These are phyloP conservation scores for Bostrychus sinensis DNA, from an alignment of 2,113 vertebrate genomes.

Conservation along the genomic window DNA sequence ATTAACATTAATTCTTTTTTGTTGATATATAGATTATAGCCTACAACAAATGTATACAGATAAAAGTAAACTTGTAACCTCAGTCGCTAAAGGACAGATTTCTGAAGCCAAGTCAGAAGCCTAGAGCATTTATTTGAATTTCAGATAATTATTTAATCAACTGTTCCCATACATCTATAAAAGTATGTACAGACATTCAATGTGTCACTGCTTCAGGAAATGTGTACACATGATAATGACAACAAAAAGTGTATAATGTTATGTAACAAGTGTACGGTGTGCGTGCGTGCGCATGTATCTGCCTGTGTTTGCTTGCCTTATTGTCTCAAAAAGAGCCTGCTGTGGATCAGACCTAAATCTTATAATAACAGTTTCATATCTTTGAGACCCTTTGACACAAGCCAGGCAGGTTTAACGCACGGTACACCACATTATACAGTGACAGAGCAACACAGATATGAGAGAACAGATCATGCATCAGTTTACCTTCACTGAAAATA, in stretches of 20 bases:
- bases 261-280: neutral
- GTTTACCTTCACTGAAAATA: conserved; percentile 7
- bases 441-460: conserved; percentile 32
- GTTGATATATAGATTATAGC: no score
- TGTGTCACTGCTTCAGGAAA: neutral
- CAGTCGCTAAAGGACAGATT: no score
- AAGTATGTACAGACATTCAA: neutral
- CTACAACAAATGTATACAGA: no score
- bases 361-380: conserved; percentile 53
- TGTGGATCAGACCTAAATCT: conserved; percentile 50
- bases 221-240: neutral
- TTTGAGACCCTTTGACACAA: conserved; percentile 56
- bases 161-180: neutral
- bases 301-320: neutral
- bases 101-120: no score
- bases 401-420: conserved; percentile 45
- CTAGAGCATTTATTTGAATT: no score
- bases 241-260: conserved; percentile 3
- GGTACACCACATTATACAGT: conserved; percentile 23
- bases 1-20: no score
- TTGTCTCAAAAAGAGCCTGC: conserved; percentile 32
- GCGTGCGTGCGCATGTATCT: no score
- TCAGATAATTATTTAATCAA: no score
- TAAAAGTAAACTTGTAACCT: no score
- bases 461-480: conserved; percentile 20